Base-by-base conservation (phyloP, 53 echinoderm and acorn worm species). In the Stichopus horrens region DNA sequence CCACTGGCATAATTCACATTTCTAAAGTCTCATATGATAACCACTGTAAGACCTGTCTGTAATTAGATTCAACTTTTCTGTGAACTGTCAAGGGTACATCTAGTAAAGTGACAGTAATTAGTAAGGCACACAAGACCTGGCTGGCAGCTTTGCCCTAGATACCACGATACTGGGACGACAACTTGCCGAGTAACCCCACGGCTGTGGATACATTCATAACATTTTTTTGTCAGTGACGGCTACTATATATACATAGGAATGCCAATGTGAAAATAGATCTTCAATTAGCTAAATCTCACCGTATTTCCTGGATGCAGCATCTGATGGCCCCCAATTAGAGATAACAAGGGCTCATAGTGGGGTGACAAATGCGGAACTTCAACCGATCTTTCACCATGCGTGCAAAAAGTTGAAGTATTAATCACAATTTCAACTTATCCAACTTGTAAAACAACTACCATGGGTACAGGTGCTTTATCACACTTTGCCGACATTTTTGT, bases 101-200 rank as follows among this genome's bases (percentile, higher is more conserved):
- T 13, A n/a, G 71, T 71, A 71, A 37, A 71, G 71, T 58, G 81
- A 81, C 81, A 81, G 81, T 81, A 81, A 81, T 81, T 81, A 81
- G 81, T 58, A 58, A 58, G 19, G 58, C 56, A 81, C 58, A 81
- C 81, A 81, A 18, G 81, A 37, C 37, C 37, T 37, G 58, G 21
- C 81, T 16, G 81, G 19, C 57, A 81, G 57, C 58, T 81, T 21
- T 57, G 22, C 22, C 56, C 81, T 57, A 57, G 56, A 81, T 81
- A 56, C 20, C 55, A 81, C 57, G 22, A 71, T 37, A 37, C 37
- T 37, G 2, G 37, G 37, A 37, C 37, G 52, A 18, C 81, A 55
- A 81, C 81, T 81, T 56, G 81, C 57, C 56, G 81, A 57, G 81
- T 57, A 56, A 81, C 56, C 57, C 81, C 56, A 58, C 81, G 21